Conservation (phyloP, 2,888 invertebrate species). For the Yponomeuta plumbellus region DNA sequence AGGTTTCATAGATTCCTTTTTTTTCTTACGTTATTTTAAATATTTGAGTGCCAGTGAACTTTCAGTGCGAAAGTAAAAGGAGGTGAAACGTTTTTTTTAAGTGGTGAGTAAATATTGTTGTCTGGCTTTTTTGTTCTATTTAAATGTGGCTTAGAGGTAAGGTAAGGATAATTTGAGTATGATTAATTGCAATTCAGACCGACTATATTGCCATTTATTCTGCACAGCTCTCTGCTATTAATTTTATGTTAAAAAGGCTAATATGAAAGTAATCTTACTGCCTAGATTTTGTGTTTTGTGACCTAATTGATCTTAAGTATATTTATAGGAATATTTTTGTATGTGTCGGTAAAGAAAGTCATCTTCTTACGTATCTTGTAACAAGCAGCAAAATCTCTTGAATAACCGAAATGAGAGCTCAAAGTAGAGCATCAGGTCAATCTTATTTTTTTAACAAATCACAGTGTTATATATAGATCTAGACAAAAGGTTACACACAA, state of each 20-base stretch:
- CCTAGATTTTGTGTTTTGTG: too few species aligned
- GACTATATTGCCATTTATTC: too few species aligned
- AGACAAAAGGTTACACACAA: too few species aligned
- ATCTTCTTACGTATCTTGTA: not conserved
- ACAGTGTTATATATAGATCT: too few species aligned
- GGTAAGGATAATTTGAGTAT: not conserved
- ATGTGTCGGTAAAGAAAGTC: not conserved
- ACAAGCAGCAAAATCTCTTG: not conserved
- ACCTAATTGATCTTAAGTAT: too few species aligned
- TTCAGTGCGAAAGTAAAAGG: conserved; percentile 56
- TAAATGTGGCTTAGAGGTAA: not conserved
- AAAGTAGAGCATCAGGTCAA: not conserved
- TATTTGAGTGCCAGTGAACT: conserved; percentile 20
- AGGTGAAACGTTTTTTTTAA: conserved; percentile 52
- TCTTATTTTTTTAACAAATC: not conserved
- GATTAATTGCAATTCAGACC: not conserved
- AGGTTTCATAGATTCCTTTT: conserved; percentile 27
- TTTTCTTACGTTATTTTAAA: conserved; percentile 24
- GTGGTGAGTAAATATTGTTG: conserved; percentile 42
- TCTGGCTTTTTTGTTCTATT: not conserved
- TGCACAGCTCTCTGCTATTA: too few species aligned
- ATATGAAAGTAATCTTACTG: too few species aligned
- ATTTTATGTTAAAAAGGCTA: too few species aligned
- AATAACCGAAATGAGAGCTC: not conserved
- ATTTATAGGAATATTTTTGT: not conserved